phyloP scores from a whole-genome alignment of 35 echinoderm and acorn worm species.

The Apostichopus japonicus region DNA sequence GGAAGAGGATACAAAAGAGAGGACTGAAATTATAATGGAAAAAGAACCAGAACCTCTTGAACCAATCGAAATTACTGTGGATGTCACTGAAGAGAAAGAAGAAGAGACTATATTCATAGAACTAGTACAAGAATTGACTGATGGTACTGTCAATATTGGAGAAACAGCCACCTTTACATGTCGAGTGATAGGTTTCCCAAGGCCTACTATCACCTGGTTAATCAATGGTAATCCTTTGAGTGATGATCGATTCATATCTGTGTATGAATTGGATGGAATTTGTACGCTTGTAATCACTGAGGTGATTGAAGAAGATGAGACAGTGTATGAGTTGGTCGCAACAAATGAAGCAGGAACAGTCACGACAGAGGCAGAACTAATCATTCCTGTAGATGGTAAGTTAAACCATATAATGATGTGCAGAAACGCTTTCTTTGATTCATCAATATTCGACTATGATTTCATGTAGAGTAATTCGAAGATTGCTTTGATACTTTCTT shows the following conservation, averaged over 20 bases:
- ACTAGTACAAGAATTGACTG: slow-evolving; percentile 39
- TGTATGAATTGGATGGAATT: slow-evolving; percentile 78
- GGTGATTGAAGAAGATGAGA: slow-evolving; percentile 85
- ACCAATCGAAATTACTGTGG: slow-evolving; percentile 74
- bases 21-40: slow-evolving; percentile 64
- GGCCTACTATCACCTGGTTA: slow-evolving; percentile 66
- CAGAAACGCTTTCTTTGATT: too few relatives aligned
- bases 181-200: slow-evolving; percentile 60
- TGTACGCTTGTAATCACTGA: slow-evolving; percentile 80
- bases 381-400: slow-evolving; percentile 64
- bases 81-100: slow-evolving; percentile 57
- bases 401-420: too few relatives aligned
- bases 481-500: too few relatives aligned
- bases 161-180: slow-evolving; percentile 32
- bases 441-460: too few relatives aligned
- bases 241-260: slow-evolving; percentile 70
- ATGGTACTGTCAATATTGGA: slow-evolving; percentile 30
- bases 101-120: slow-evolving; percentile 45
- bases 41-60: slow-evolving; percentile 22
- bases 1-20: slow-evolving; percentile 43
- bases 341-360: slow-evolving; percentile 79
- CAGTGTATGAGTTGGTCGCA: slow-evolving; percentile 78
- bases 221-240: slow-evolving; percentile 60
- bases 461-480: too few relatives aligned
- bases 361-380: slow-evolving; percentile 79